Base-by-base conservation (phyloP, 30 jellyfish, hydroid and myxozoan genomes). In the Hydra vulgaris region DNA sequence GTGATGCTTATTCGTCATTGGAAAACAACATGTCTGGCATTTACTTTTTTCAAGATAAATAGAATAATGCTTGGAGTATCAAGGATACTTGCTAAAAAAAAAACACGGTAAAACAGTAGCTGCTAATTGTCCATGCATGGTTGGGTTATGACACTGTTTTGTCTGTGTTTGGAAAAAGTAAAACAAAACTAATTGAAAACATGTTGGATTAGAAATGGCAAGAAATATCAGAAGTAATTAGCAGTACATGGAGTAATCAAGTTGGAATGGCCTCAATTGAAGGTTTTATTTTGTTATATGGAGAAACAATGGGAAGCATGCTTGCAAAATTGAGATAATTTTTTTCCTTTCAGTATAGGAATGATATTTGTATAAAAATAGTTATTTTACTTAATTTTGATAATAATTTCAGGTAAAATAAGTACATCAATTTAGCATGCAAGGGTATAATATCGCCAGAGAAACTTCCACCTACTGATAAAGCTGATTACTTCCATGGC, bases 1-100 rank as follows among this genome's bases (percentile, higher is more conserved):
- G 73, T 83, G 18, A 56, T 83, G 89, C 75, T 76, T 18, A 8
- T 74, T 23, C 77, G 66, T 74, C 92, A 83, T 83, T 83, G 85
- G 74, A 18, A 66, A 25, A 18, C 24, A 26, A 79, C 21, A n/a
- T 27, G 24, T 23, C 69, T 18, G 54, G 23, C 70, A 17, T 85
- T 16, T 53, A 25, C 0, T 27, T 71, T 56, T 54, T 27, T 22
- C 86, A 79, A 40, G 84, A 70, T 20, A 23, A 74, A 83, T 70
- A 12, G 77, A 23, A 81, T 27, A 71, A 54, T 17, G 87, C 79
- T 21, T 71, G 86, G 88, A 81, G 54, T 27, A 71, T 81, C 27
- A 76, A 83, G 71, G 66, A 54, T 25, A 79, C 67, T 66, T 1
- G 79, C 52, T 27, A 19, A 21, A 81, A 1, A 21, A 75, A 67